Evolutionary conservation across 2,113 vertebrate genomes (phyloP).

Genomic region (Fregata magnificens): DNA sequence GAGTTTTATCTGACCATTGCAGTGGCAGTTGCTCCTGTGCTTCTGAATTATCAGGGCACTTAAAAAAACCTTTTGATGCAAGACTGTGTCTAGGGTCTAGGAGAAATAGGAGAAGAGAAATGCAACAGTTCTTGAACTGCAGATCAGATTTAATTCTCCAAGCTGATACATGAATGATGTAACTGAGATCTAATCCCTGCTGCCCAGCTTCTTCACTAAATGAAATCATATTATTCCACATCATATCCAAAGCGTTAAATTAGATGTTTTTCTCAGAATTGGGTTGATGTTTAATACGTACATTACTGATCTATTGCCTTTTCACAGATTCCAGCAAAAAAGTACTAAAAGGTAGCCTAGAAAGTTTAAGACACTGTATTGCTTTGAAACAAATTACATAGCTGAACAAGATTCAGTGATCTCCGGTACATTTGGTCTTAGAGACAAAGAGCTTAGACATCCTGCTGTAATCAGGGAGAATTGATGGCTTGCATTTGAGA

Average conservation of each 20-base stretch:
- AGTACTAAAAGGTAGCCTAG: background rate
- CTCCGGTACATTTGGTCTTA: background rate
- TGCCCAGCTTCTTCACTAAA: background rate
- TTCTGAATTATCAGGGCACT: background rate
- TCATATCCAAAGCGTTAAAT: background rate
- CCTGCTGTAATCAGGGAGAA: background rate
- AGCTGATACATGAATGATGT: background rate
- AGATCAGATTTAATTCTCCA: background rate
- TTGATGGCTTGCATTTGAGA: conserved; percentile 10
- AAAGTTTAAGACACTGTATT: background rate
- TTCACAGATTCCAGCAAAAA: background rate
- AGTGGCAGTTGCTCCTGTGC: background rate
- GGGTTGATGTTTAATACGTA: background rate
- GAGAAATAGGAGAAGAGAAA: background rate
- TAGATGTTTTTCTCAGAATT: background rate
- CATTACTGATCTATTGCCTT: background rate
- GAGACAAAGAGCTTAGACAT: background rate
- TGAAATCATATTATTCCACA: background rate
- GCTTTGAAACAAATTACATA: background rate
- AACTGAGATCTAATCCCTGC: background rate
- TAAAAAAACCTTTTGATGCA: background rate
- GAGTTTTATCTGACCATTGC: background rate
- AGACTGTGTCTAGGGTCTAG: background rate
- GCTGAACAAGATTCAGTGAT: background rate
- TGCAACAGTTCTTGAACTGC: background rate